These are phyloP conservation scores for Antheraea assamensis DNA, from an alignment of 2,888 invertebrate species.

Conservation along the genomic window DNA sequence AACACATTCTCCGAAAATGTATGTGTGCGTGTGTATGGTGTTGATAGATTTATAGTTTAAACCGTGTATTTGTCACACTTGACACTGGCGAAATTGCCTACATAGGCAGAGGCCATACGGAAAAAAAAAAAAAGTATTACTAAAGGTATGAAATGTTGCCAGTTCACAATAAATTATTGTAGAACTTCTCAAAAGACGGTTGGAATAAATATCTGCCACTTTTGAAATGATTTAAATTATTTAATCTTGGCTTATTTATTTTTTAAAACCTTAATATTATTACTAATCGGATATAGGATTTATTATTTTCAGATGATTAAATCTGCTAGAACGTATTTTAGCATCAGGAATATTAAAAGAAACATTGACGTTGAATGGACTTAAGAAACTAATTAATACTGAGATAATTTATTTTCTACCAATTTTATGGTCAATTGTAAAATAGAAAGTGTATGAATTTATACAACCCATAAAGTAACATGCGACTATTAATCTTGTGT, in stretches of 20 bases:
- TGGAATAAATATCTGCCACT: not conserved
- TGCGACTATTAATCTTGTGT: constrained; percentile 7
- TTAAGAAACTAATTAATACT: constrained; percentile 15
- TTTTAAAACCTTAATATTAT: not conserved
- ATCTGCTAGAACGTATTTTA: constrained; percentile 46
- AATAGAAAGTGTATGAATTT: not conserved
- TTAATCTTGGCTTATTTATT: not conserved
- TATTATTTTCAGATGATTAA: constrained; percentile 52
- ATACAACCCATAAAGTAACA: not conserved
- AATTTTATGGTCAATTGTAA: not conserved
- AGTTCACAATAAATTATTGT: not conserved
- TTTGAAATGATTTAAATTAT: not conserved
- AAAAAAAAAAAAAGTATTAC: not conserved
- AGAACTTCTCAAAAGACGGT: not conserved
- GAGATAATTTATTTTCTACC: not conserved
- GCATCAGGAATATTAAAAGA: constrained; percentile 49
- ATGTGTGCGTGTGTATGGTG: no score
- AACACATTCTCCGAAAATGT: no score
- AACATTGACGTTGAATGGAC: constrained; percentile 46
- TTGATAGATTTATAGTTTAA: no score
- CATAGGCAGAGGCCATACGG: no score
- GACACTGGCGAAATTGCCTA: no score
- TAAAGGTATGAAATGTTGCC: not conserved
- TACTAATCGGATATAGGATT: not conserved
- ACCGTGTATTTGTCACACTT: no score